Evolutionary conservation across 2,888 invertebrate species (phyloP).

Genomic region (Cosmorhoe ocellata): DNA sequence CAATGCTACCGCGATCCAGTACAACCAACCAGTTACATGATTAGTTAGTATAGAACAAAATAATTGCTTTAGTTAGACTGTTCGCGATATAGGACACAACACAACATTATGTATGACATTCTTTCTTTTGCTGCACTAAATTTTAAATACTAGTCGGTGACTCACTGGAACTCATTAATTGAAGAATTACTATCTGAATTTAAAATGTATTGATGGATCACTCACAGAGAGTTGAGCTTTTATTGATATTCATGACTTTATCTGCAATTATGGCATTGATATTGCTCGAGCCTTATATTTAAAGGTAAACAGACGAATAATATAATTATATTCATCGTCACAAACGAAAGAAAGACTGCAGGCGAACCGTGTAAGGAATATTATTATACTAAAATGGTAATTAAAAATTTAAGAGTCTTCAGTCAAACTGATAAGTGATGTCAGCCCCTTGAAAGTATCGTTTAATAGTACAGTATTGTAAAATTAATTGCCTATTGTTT

Average conservation of each 20-base stretch:
- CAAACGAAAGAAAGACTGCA: constrained; percentile 53
- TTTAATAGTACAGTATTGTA: constrained; percentile 43
- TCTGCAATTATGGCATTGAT: constrained; percentile 45
- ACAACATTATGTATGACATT: no score
- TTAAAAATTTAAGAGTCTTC: constrained; percentile 47
- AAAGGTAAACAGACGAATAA: constrained; percentile 42
- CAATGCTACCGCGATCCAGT: constrained; percentile 51
- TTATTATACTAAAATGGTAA: constrained; percentile 50
- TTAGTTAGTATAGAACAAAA: not conserved
- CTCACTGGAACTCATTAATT: constrained; percentile 44
- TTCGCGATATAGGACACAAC: no score
- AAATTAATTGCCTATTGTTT: constrained; percentile 58
- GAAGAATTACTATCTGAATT: constrained; percentile 50
- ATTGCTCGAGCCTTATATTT: constrained; percentile 39
- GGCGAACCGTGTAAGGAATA: constrained; percentile 45
- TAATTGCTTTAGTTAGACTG: not conserved
- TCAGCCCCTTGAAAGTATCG: constrained; percentile 33
- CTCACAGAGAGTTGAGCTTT: constrained; percentile 30
- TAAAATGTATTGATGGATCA: constrained; percentile 51
- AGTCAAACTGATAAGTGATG: constrained; percentile 42
- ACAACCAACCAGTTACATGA: constrained; percentile 1
- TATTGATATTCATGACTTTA: constrained; percentile 49
- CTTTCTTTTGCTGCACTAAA: no score
- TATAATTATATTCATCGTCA: constrained; percentile 52
- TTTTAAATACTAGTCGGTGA: constrained; percentile 39